Percentiles rank a stretch among this genome's conserved stretches.
Conservation (phyloP, 2,888 invertebrate genomes). For the Drosophila pseudotakahashii region DNA sequence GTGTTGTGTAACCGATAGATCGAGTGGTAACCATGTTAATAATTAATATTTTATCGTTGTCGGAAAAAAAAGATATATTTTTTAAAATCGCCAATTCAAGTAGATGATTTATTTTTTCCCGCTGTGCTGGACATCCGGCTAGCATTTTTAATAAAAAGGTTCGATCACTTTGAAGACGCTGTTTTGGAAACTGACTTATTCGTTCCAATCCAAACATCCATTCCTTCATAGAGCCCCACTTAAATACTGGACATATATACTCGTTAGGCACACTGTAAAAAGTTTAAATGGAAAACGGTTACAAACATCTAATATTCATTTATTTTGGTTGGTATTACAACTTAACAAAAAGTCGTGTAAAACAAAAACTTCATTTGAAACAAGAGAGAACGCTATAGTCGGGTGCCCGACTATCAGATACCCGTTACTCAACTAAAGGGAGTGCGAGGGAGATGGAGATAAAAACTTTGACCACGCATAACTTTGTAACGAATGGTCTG, state of each 20-base stretch:
- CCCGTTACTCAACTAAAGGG: too few relatives aligned
- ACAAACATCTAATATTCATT: too few relatives aligned
- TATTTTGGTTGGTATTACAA: too few relatives aligned
- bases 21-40: conserved; percentile 90
- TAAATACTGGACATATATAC: conserved; percentile 92
- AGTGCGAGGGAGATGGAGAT: too few relatives aligned
- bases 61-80: conserved; percentile 89
- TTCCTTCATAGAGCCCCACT: conserved; percentile 91
- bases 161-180: conserved; percentile 89
- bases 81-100: conserved; percentile 89
- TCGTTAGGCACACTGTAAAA: conserved; percentile 88
- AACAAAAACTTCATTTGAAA: too few relatives aligned
- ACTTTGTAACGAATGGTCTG: too few relatives aligned
- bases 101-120: conserved; percentile 88
- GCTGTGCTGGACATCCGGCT: conserved; percentile 91
- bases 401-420: too few relatives aligned
- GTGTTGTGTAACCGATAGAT: conserved; percentile 89
- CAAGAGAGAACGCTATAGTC: too few relatives aligned
- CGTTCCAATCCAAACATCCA: conserved; percentile 93
- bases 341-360: too few relatives aligned
- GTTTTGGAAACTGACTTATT: conserved; percentile 90
- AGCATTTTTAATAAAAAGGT: conserved; percentile 91
- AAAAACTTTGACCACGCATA: too few relatives aligned
- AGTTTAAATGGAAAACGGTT: too few relatives aligned
- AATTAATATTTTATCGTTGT: conserved; percentile 90